phyloP scores from a whole-genome alignment of 1,140 invertebrate genomes.

The Drosophila navojoa region DNA sequence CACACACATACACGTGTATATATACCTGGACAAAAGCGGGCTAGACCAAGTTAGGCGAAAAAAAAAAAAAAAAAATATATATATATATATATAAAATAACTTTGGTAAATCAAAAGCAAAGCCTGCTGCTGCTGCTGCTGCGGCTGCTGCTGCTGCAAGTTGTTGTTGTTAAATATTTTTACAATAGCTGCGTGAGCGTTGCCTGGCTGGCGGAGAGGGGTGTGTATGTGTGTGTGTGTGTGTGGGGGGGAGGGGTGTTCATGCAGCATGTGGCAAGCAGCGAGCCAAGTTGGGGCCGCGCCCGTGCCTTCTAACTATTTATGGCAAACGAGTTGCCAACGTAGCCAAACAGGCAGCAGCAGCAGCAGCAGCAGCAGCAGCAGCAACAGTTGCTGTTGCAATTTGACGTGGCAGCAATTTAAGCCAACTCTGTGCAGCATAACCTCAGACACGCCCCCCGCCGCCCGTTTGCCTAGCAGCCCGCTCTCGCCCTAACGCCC shows the following conservation, averaged over 20 bases:
- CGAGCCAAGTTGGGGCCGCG: constrained; percentile 66
- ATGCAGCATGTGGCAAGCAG: constrained; percentile 29
- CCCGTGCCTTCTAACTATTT: constrained; percentile 81
- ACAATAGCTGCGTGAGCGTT: constrained; percentile 69
- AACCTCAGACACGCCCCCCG: neutral
- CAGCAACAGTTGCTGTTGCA: constrained; percentile 12
- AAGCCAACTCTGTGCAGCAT: constrained; percentile 22
- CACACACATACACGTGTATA: neutral
- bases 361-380: constrained; percentile 6
- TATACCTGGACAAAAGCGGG: constrained; percentile 51
- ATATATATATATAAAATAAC: constrained; percentile 52
- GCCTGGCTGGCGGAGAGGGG: constrained; percentile 1
- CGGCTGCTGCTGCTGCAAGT: constrained; percentile 17
- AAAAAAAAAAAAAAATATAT: constrained; percentile 44
- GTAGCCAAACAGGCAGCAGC: constrained; percentile 18
- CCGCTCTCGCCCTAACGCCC: no score
- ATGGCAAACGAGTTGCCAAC: constrained; percentile 74
- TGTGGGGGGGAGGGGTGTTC: neutral
- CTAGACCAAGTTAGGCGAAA: constrained; percentile 71
- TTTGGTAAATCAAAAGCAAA: constrained; percentile 65
- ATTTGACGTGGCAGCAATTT: constrained; percentile 51
- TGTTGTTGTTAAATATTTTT: constrained; percentile 69
- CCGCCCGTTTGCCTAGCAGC: no score
- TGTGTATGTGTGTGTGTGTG: no score
- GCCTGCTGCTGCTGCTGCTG: constrained; percentile 21